Evolutionary conservation across 1,140 invertebrate species (phyloP), one percentile per base, ranked within the genome.

Genomic region (Teleopsis dalmanni): DNA sequence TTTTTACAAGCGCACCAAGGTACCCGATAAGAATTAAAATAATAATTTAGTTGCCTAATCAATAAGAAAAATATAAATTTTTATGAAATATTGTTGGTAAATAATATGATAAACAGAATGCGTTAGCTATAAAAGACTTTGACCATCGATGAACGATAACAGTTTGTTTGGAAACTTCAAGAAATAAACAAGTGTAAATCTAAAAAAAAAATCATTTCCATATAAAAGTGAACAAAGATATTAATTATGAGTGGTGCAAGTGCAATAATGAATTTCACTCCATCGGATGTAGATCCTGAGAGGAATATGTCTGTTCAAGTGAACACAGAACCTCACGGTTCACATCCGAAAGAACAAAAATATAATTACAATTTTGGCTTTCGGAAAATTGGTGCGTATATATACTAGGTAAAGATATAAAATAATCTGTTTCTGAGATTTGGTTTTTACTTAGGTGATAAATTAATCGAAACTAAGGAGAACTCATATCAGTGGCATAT

Each of bases 291-390:
- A 18, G 18, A 19, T 37, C 18, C 14, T 16, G 9, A 21, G n/a
- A 31, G 29, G 2, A 31, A 2, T 2, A 16, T 1, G 11, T 16
- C 3, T 21, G n/a, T n/a, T n/a, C n/a, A n/a, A n/a, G 22, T 19
- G 6, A 19, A 7, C 5, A 11, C 16, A 4, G 35, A 37, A 37
- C 6, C 10, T 4, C 35, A 37, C 7, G 35, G 3, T n/a, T n/a
- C 4, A 11, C 35, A 19, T 4, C 16, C 16, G 22, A 19, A 31
- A 10, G 2, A 14, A 34, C 33, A 14, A 34, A 13, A 14, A n/a
- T 42, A n/a, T 27, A 4, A 9, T 1, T 41, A 41, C 21, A n/a
- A 19, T 41, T 41, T 41, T 42, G 40, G 40, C 13, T n/a, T 42
- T n/a, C 22, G 22, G 22, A 42, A 27, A 16, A 7, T 13, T 13